phyloP scores from a whole-genome alignment of 2,888 invertebrate species.

The Oxyteleia sp. region DNA sequence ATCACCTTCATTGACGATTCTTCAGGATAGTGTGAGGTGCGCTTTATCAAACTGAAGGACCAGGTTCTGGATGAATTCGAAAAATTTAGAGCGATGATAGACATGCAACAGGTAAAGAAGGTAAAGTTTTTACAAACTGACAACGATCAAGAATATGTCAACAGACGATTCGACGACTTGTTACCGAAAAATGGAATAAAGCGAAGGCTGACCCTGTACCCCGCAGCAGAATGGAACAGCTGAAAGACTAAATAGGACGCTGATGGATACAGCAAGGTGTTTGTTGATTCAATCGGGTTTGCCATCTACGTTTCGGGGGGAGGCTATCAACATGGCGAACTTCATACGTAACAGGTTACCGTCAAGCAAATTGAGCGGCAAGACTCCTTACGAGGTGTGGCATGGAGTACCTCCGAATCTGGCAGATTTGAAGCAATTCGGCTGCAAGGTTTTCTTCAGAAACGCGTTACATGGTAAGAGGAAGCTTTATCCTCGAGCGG shows the following conservation, averaged over 20 bases:
- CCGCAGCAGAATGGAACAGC: constrained; percentile 76
- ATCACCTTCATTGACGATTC: constrained; percentile 75
- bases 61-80: constrained; percentile 69
- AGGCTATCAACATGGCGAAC: constrained; percentile 76
- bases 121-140: constrained; percentile 74
- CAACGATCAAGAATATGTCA: constrained; percentile 74
- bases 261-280: neutral
- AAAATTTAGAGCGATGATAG: constrained; percentile 64
- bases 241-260: constrained; percentile 78
- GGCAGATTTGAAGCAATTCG: constrained; percentile 75
- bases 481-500: constrained; percentile 62
- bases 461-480: constrained; percentile 37
- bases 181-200: constrained; percentile 73
- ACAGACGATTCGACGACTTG: constrained; percentile 72
- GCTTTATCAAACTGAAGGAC: constrained; percentile 69
- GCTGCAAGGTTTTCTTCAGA: constrained; percentile 53
- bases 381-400: constrained; percentile 70
- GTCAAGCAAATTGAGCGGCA: constrained; percentile 54
- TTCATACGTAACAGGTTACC: constrained; percentile 78
- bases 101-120: constrained; percentile 68
- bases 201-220: constrained; percentile 62
- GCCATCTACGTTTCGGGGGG: constrained; percentile 77
- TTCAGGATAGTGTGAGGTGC: constrained; percentile 29
- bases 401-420: constrained; percentile 65
- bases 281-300: constrained; percentile 74